Evolutionary conservation across 2,888 invertebrate genomes (phyloP).

Genomic region (Platycheirus albimanus): DNA sequence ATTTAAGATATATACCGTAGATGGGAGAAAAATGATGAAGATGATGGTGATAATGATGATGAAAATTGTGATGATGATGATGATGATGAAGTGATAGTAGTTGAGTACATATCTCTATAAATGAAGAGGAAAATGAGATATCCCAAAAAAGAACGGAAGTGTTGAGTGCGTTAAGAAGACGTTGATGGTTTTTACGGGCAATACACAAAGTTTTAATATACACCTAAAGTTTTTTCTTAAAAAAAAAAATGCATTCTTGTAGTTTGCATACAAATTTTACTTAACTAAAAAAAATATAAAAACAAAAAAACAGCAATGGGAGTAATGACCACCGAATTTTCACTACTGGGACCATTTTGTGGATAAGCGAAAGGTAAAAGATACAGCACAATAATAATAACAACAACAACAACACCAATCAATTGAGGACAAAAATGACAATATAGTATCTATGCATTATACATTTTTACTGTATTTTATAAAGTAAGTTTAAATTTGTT

Average conservation of each 20-base stretch:
- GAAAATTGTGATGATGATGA: constrained; percentile 37
- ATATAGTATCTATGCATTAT: constrained; percentile 21
- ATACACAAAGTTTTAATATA: constrained; percentile 10
- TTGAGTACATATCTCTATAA: constrained; percentile 64
- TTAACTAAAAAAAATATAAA: too few relatives aligned
- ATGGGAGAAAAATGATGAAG: constrained; percentile 38
- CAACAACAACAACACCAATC: constrained; percentile 48
- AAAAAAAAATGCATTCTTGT: constrained; percentile 36
- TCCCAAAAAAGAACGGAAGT: constrained; percentile 70
- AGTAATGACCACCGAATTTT: constrained; percentile 72
- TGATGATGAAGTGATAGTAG: constrained; percentile 73
- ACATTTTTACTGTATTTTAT: constrained; percentile 25
- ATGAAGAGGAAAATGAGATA: constrained; percentile 71
- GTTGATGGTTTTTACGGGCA: constrained; percentile 55
- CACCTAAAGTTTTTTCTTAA: too few relatives aligned
- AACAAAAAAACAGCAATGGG: constrained; percentile 54
- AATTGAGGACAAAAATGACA: constrained; percentile 24
- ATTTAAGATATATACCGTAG: too few relatives aligned
- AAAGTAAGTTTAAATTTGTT: constrained; percentile 48
- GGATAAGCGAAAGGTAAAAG: constrained; percentile 53
- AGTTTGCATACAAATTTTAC: constrained; percentile 9
- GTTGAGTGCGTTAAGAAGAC: constrained; percentile 67
- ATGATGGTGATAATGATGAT: constrained; percentile 45
- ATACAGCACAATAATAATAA: constrained; percentile 60
- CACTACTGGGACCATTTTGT: constrained; percentile 73